phyloP scores from a whole-genome alignment of 2,113 vertebrate species.

The Macrotus californicus region DNA sequence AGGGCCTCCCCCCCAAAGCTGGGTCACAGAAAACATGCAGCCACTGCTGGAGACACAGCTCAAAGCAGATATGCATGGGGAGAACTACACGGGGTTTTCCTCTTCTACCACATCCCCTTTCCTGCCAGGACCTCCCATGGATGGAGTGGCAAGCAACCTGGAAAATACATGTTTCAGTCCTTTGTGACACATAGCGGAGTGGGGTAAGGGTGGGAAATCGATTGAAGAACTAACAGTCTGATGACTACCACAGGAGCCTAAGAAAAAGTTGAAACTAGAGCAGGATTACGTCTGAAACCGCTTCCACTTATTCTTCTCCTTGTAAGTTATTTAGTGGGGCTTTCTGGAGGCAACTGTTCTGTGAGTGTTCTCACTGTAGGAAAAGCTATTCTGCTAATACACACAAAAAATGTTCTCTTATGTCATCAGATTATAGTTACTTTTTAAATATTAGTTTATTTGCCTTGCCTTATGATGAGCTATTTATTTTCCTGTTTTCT shows the following conservation, averaged over 20 bases:
- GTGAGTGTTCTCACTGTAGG: not conserved
- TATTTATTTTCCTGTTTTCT: conserved; percentile 56
- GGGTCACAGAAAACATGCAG: not conserved
- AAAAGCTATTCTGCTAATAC: not conserved
- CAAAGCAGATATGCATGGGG: not conserved
- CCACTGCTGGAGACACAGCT: not conserved
- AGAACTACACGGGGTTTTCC: not conserved
- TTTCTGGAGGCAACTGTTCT: not conserved
- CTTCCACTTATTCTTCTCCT: not conserved
- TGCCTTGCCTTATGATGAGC: conserved; percentile 44
- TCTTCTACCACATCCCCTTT: not conserved
- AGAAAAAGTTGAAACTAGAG: not conserved
- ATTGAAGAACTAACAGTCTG: not conserved
- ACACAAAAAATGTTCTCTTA: conserved; percentile 21
- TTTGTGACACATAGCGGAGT: not conserved
- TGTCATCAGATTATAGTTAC: conserved; percentile 9
- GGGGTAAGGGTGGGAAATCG: rapidly evolving
- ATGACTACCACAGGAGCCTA: not conserved
- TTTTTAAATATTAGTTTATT: conserved; percentile 57
- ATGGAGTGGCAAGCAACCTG: not conserved
- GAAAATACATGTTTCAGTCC: rapidly evolving
- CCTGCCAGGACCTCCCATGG: not conserved
- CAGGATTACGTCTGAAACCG: not conserved
- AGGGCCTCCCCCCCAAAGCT: not conserved
- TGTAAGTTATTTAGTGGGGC: not conserved